Percentiles rank a stretch among this genome's conserved stretches.
Evolutionary conservation across 2,888 invertebrate species (phyloP).

Genomic region (Aspidiotus rigidus): DNA sequence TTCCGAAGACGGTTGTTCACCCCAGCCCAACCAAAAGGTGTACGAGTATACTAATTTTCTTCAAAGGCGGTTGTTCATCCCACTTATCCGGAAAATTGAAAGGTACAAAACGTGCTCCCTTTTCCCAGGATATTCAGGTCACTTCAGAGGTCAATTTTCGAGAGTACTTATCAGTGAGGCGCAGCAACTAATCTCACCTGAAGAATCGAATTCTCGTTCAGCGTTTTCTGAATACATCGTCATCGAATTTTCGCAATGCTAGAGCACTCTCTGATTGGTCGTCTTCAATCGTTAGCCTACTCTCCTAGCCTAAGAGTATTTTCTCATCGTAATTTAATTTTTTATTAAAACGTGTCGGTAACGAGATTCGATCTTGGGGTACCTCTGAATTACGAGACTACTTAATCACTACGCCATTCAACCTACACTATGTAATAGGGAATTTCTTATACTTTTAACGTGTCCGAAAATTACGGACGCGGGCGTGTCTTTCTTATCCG

Average conservation of each 20-base stretch:
- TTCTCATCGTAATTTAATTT: slow-evolving; percentile 1
- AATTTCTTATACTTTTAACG: slow-evolving; percentile 1
- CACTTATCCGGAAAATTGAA: background rate
- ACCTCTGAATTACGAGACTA: slow-evolving; percentile 2
- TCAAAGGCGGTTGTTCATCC: background rate
- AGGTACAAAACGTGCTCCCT: background rate
- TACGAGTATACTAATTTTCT: no score
- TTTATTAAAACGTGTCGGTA: slow-evolving; percentile 1
- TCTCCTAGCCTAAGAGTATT: slow-evolving; percentile 2
- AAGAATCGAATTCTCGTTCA: background rate
- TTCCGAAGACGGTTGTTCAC: background rate
- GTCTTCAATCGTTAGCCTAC: slow-evolving; percentile 2
- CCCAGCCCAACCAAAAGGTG: slow-evolving; percentile 3
- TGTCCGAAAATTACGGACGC: slow-evolving; percentile 1
- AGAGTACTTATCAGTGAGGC: background rate
- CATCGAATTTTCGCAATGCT: no score
- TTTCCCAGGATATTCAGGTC: background rate
- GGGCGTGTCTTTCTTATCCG: background rate
- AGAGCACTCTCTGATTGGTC: slow-evolving; percentile 1
- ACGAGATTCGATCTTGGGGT: background rate
- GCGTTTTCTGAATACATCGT: background rate
- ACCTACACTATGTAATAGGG: slow-evolving; percentile 1
- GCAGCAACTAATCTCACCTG: background rate
- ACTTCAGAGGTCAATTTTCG: no score
- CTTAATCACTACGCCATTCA: slow-evolving; percentile 1